Evolutionary conservation across 2,113 vertebrate genomes (phyloP), one percentile per base, ranked within the genome.

Genomic region (Oncorhynchus gorbuscha): DNA sequence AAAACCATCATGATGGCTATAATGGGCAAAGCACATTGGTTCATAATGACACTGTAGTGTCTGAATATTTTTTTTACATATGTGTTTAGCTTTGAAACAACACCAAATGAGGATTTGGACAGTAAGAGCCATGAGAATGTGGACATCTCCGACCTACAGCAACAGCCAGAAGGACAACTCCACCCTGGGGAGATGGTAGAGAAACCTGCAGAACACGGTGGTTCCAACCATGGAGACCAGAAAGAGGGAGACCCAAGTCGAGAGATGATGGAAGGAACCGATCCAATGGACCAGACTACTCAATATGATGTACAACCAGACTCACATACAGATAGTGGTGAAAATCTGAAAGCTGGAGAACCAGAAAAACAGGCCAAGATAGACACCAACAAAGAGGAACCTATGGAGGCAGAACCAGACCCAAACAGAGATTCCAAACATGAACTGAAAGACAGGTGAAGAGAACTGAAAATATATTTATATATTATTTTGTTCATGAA

Each of bases 61-160:
- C 18, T 73, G 16, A 18, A 18, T 55, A 4, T 76, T 26, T 22
- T 26, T 22, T 77, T 8, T 5, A 20, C 68, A 22, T 20, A 61
- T 79, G 72, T 83, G n/a, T 64, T 30, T 74, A 97, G 95, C 80
- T 90, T 89, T 9, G 93, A 95, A 91, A 94, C 88, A 0, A 93
- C 92, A 0, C 90, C 93, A 13, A 94, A 93, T 0, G 93, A 93
- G 86, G 93, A 94, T 80, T 87, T 93, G 4, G 91, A 90, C 0
- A 83, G 87, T 0, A 92, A 92, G 45, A 92, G 92, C 65, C 89
- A 84, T 79, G 85, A 79, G 1, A 91, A 89, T 0, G 92, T 91
- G 0, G 84, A 87, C 0, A 75, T 86, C 0, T 78, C 8, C 1
- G 93, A 93, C 62, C 22, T 24, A 0, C 88, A 91, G 73, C 86